phyloP scores from a whole-genome alignment of 64 coral and sea anemone species.

The Dendrophyllia cribrosa region DNA sequence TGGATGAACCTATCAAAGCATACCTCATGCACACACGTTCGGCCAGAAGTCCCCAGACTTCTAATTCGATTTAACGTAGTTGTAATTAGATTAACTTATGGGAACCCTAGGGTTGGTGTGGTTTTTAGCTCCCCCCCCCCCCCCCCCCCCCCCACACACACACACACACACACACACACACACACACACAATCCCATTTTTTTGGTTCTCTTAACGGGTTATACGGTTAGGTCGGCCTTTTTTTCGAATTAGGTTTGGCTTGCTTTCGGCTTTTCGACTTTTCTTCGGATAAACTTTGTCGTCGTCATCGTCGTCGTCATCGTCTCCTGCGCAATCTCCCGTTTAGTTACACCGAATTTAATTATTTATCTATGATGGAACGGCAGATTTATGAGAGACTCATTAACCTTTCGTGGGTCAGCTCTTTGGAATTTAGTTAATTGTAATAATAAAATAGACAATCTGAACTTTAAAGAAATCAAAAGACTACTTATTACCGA shows the following conservation, averaged over 20 bases:
- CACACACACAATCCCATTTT: too few relatives aligned
- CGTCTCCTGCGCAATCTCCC: neutral
- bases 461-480: too few relatives aligned
- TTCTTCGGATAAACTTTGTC: neutral
- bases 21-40: constrained; percentile 10
- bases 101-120: neutral
- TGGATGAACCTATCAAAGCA: constrained; percentile 39
- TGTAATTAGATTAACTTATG: neutral
- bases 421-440: too few relatives aligned
- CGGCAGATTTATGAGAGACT: too few relatives aligned
- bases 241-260: neutral
- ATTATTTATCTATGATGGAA: neutral
- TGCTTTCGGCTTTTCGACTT: neutral
- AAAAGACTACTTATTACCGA: too few relatives aligned
- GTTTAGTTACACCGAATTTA: neutral
- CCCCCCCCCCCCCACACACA: too few relatives aligned
- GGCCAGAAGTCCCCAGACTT: neutral
- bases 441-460: too few relatives aligned
- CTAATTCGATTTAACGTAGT: neutral
- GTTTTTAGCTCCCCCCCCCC: too few relatives aligned
- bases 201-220: neutral
- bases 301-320: neutral
- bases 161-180: too few relatives aligned
- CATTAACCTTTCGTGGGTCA: too few relatives aligned
- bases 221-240: neutral